Conservation (phyloP, 92 coral and sea anemone species). For the Blastomussa wellsi region DNA sequence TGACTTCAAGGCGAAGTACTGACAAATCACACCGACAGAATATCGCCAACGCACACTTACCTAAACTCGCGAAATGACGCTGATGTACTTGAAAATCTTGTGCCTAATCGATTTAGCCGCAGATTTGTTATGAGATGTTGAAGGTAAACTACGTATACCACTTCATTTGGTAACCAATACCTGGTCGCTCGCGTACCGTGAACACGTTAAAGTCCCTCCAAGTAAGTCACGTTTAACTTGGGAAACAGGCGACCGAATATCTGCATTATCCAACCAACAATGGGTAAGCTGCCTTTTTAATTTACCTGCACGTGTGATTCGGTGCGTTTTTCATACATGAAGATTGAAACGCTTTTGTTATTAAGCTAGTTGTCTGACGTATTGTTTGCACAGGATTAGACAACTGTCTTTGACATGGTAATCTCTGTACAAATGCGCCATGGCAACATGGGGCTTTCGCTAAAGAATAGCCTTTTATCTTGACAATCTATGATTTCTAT, state of each 20-base stretch:
- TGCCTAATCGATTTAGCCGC: not conserved
- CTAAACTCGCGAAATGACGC: not conserved
- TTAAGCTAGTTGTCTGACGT: constrained; percentile 1
- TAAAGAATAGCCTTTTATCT: not conserved
- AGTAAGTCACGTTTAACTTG: not conserved
- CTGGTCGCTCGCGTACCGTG: not conserved
- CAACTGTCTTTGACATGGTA: not conserved
- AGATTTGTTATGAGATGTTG: not conserved
- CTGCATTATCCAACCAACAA: not conserved
- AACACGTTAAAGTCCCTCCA: not conserved
- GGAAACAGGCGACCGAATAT: not conserved
- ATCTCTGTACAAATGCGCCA: not conserved
- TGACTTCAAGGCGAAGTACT: not conserved
- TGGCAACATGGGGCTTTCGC: not conserved
- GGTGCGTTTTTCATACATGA: not conserved
- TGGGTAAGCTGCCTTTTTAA: not conserved
- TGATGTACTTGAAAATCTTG: not conserved
- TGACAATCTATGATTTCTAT: not conserved
- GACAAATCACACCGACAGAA: not conserved
- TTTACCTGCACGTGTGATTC: not conserved
- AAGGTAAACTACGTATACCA: not conserved
- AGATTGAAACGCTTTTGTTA: constrained; percentile 20
- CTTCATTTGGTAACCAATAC: not conserved
- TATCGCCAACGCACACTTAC: not conserved
- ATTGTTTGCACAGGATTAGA: constrained; percentile 10